Percentiles rank a stretch among this genome's conserved stretches.
Evolutionary conservation across 2,113 vertebrate genomes (phyloP).

Genomic region (Isurus oxyrinchus): DNA sequence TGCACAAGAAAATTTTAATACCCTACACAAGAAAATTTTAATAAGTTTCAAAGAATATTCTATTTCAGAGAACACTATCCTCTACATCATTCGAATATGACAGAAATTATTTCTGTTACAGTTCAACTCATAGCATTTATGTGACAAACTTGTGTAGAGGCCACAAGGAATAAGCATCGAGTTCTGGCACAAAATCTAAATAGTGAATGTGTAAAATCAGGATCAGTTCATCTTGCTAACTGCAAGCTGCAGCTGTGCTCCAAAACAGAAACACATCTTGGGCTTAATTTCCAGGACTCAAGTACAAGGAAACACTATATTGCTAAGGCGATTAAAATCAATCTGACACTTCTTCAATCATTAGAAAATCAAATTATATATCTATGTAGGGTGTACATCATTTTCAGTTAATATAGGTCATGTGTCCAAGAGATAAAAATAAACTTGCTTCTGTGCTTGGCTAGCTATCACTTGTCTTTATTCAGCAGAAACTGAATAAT

Average conservation of each 20-base stretch:
- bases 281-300: background rate
- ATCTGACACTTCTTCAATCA: background rate
- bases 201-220: background rate
- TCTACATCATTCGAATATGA: background rate
- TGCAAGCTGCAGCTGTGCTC: background rate
- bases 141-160: background rate
- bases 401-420: conserved; percentile 22
- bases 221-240: background rate
- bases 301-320: background rate
- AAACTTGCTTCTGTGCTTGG: conserved; percentile 8
- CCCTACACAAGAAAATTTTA: background rate
- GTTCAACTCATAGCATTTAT: background rate
- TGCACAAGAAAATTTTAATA: background rate
- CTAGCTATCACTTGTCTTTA: background rate
- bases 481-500: background rate
- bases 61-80: background rate
- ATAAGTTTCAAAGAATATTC: background rate
- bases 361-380: background rate
- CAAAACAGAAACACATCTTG: background rate
- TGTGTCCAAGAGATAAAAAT: background rate
- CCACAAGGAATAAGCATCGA: background rate
- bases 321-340: background rate
- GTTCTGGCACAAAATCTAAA: background rate
- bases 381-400: background rate
- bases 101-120: background rate